phyloP scores from a whole-genome alignment of 2,888 invertebrate genomes.

The Gerosis bhagava region DNA sequence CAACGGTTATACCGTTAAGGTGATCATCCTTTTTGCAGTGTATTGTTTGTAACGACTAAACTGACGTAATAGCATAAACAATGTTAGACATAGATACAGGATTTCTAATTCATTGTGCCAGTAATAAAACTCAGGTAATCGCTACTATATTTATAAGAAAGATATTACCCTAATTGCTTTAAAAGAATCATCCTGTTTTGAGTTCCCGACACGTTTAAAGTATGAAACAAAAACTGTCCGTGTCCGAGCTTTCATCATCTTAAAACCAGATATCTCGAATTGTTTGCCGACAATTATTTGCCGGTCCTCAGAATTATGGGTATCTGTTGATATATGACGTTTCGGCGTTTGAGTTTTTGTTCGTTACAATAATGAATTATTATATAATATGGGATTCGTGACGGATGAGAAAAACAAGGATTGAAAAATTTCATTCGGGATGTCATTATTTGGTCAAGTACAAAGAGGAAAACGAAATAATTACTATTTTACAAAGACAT shows the following conservation, averaged over 20 bases:
- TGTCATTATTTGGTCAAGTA: no score
- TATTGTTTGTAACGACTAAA: conserved; percentile 51
- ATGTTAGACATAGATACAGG: conserved; percentile 42
- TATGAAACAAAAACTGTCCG: conserved; percentile 39
- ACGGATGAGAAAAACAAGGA: no score
- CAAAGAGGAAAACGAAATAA: no score
- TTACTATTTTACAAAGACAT: no score
- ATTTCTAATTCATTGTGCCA: conserved; percentile 53
- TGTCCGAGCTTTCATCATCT: conserved; percentile 39
- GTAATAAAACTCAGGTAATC: conserved; percentile 72
- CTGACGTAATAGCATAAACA: conserved; percentile 76
- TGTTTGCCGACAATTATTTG: conserved; percentile 37
- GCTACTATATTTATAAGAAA: conserved; percentile 73
- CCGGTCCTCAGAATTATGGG: conserved; percentile 27
- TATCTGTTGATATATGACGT: conserved; percentile 16
- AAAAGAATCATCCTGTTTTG: conserved; percentile 49
- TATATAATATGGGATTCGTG: conserved; percentile 2
- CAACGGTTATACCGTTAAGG: conserved; percentile 62
- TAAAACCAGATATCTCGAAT: conserved; percentile 39
- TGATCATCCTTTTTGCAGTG: conserved; percentile 64
- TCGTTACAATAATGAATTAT: no score
- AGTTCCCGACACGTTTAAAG: conserved; percentile 48
- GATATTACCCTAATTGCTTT: conserved; percentile 57
- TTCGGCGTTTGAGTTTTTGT: conserved; percentile 7
- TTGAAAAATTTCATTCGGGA: no score